These are phyloP conservation scores for Gorilla gorilla DNA, from an alignment of 2,113 vertebrate genomes.

Conservation along the genomic window DNA sequence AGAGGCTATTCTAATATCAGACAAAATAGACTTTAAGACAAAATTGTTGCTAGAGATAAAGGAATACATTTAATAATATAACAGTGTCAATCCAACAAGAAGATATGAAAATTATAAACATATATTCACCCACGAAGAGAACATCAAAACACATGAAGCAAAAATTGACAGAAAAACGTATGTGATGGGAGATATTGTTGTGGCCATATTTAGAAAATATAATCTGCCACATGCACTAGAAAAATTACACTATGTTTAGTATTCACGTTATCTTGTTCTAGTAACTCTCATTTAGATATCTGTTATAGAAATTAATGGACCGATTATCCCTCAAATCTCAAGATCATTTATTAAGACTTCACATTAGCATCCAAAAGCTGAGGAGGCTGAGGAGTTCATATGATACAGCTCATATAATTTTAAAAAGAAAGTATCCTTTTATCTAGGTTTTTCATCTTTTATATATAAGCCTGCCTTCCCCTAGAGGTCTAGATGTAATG, in stretches of 20 bases:
- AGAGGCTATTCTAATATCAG: background rate
- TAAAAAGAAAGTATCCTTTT: background rate
- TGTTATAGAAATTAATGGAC: background rate
- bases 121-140: background rate
- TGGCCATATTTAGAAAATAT: conserved; percentile 9
- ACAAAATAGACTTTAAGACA: background rate
- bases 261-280: background rate
- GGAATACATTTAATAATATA: background rate
- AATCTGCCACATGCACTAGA: background rate
- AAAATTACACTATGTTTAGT: background rate
- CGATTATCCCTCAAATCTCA: background rate
- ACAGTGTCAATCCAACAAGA: background rate
- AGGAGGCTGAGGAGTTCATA: background rate
- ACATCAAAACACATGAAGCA: background rate
- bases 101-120: background rate
- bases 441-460: background rate
- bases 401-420: background rate
- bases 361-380: background rate
- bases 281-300: background rate
- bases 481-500: background rate
- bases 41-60: background rate
- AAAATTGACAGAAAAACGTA: background rate
- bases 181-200: background rate
- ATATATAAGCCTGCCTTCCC: background rate
- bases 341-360: background rate